Percentiles rank a stretch among this genome's conserved stretches.
These are phyloP conservation scores for Centropus bengalensis DNA, from an alignment of 2,113 vertebrate genomes.

Conservation along the genomic window DNA sequence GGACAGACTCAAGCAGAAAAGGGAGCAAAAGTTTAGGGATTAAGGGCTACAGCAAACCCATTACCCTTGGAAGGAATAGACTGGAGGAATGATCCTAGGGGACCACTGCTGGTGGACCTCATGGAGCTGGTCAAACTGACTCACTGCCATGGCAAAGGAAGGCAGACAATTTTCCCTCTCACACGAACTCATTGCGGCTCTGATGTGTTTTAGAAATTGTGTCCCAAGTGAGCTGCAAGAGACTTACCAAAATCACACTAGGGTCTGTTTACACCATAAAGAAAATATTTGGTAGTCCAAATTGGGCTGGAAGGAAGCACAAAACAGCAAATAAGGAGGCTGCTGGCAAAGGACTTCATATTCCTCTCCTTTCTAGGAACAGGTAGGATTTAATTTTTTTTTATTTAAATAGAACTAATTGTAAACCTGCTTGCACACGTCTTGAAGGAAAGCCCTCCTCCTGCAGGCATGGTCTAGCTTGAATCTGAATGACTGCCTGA, in stretches of 20 bases:
- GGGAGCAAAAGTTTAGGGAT: not conserved
- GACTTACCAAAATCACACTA: not conserved
- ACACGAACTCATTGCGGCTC: not conserved
- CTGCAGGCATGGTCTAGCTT: not conserved
- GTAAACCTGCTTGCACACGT: not conserved
- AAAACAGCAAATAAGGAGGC: not conserved
- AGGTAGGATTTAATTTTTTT: not conserved
- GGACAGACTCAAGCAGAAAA: not conserved
- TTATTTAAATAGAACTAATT: not conserved
- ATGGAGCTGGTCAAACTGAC: rapidly evolving
- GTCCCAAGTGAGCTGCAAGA: not conserved
- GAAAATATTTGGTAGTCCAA: not conserved
- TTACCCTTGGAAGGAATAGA: not conserved
- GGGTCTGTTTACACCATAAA: not conserved
- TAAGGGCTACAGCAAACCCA: not conserved
- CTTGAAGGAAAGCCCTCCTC: not conserved
- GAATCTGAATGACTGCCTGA: not conserved
- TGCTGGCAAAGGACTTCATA: not conserved
- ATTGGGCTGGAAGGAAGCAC: not conserved
- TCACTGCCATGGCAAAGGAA: not conserved
- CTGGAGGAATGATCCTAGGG: not conserved
- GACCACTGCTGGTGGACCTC: not conserved
- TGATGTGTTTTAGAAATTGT: not conserved
- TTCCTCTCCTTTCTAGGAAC: not conserved
- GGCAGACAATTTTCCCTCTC: not conserved